These are phyloP conservation scores for Xerus inauris DNA, from an alignment of 2,113 vertebrate genomes.

Conservation along the genomic window DNA sequence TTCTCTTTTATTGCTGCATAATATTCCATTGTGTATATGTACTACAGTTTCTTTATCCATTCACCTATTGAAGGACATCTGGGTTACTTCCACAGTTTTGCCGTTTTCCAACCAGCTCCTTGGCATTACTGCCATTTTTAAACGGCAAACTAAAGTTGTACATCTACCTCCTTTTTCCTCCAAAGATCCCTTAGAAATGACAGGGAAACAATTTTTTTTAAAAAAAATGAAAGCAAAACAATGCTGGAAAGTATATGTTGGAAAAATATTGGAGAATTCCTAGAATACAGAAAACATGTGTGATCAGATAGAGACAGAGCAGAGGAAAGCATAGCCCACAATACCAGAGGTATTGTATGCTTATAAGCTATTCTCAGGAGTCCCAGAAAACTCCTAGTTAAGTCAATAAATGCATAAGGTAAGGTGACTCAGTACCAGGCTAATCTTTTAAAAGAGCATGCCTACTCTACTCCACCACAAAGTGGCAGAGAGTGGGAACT, in stretches of 20 bases:
- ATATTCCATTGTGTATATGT: too few species aligned
- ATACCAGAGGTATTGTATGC: background rate
- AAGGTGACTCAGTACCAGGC: background rate
- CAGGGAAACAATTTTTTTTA: slow-evolving; percentile 7
- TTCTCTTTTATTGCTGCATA: too few species aligned
- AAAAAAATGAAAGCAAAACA: slow-evolving; percentile 44
- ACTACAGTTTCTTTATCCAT: too few species aligned
- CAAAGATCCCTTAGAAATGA: slow-evolving; percentile 46
- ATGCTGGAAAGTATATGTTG: slow-evolving; percentile 51
- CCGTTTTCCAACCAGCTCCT: too few species aligned
- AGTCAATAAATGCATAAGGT: background rate
- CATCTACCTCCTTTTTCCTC: background rate
- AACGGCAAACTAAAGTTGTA: background rate
- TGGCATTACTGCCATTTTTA: too few species aligned
- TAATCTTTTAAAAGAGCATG: background rate
- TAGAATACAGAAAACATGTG: slow-evolving; percentile 67
- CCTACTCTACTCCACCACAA: background rate
- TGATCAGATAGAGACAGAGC: slow-evolving; percentile 36
- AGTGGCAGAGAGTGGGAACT: background rate
- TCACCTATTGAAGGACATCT: too few species aligned
- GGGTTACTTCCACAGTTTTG: too few species aligned
- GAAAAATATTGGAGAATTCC: slow-evolving; percentile 64
- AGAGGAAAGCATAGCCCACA: background rate
- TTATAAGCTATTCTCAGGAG: background rate
- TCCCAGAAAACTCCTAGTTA: background rate